Percentiles rank a stretch among this genome's conserved stretches.
phyloP scores from a whole-genome alignment of 2,113 vertebrate species.

The Scartelaos histophorus region DNA sequence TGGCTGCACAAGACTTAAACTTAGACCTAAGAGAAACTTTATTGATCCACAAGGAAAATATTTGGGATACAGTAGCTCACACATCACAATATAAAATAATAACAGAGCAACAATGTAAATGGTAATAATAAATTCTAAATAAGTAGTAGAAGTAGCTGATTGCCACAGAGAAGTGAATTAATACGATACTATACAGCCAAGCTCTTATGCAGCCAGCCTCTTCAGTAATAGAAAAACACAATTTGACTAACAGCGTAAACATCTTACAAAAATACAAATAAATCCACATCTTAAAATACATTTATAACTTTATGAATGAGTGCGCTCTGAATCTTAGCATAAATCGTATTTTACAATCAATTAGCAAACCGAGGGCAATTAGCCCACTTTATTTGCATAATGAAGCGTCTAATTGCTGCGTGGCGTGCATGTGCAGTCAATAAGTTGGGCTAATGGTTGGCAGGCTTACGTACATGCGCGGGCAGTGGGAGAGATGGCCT shows the following conservation, averaged over 20 bases:
- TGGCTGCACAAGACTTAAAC: too few species aligned
- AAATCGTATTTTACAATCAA: conserved; percentile 66
- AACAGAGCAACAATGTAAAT: too few species aligned
- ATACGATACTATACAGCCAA: too few species aligned
- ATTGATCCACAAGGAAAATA: too few species aligned
- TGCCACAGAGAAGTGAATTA: neutral
- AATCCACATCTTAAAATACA: conserved; percentile 26
- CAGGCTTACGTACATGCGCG: conserved; percentile 24
- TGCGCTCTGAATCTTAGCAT: conserved; percentile 43
- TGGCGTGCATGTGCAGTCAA: conserved; percentile 61
- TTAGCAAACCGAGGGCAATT: conserved; percentile 70
- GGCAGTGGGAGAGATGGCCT: conserved; percentile 27
- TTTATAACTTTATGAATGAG: conserved; percentile 36
- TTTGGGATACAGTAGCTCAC: too few species aligned
- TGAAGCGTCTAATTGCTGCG: conserved; percentile 67
- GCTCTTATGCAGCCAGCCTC: too few species aligned
- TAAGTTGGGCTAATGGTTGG: conserved; percentile 65
- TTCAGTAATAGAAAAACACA: neutral
- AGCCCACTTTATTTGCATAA: conserved; percentile 72
- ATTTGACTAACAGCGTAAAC: neutral
- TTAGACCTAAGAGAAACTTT: too few species aligned
- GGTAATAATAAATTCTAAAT: too few species aligned
- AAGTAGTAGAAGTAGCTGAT: too few species aligned
- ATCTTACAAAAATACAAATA: conserved; percentile 30
- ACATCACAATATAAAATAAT: too few species aligned